A percentile compares a stretch with the other conserved stretches of the same genome.
These are phyloP conservation scores for Paramisgurnus dabryanus DNA, from an alignment of 2,113 vertebrate genomes.

Conservation along the genomic window DNA sequence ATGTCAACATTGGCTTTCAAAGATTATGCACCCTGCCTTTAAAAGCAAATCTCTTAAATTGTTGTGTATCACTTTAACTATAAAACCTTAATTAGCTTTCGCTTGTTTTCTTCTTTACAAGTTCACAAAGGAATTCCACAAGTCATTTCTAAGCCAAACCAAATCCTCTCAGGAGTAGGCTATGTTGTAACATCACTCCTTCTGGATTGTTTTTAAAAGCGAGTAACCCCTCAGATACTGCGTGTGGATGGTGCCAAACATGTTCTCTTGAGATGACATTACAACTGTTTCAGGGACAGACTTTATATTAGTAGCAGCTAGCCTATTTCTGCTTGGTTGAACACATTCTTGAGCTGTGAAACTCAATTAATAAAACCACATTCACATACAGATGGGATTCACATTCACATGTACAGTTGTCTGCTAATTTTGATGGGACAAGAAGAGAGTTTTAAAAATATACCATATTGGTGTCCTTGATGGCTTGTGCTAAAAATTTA, in stretches of 20 bases:
- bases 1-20: no score
- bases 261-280: slow-evolving; percentile 5
- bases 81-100: neutral
- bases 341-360: slow-evolving; percentile 36
- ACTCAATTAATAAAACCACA: slow-evolving; percentile 40
- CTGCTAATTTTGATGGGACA: slow-evolving; percentile 17
- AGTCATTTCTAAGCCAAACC: neutral
- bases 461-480: neutral
- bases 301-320: slow-evolving; percentile 21
- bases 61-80: neutral
- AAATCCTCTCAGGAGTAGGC: neutral
- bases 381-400: slow-evolving; percentile 22
- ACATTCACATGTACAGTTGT: slow-evolving; percentile 13
- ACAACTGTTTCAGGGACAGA: slow-evolving; percentile 32
- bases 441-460: slow-evolving; percentile 24
- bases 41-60: neutral
- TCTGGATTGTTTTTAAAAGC: slow-evolving; percentile 10
- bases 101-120: neutral
- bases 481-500: neutral
- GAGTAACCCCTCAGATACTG: neutral
- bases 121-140: no score
- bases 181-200: neutral
- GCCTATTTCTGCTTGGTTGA: slow-evolving; percentile 29
- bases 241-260: neutral
- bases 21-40: no score